phyloP scores from a whole-genome alignment of 2,113 vertebrate species.

The Spea multiplicata region DNA sequence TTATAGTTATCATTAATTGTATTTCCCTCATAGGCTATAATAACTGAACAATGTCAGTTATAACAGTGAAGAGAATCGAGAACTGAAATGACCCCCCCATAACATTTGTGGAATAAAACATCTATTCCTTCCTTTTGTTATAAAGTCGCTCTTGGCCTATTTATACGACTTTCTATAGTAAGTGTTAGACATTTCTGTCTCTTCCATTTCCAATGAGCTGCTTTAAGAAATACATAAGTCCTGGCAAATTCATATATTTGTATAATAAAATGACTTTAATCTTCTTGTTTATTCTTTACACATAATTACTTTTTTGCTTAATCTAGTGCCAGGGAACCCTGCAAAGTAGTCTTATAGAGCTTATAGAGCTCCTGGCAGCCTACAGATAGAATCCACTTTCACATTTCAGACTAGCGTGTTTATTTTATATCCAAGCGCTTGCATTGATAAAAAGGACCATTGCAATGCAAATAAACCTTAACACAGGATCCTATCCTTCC shows the following conservation, averaged over 20 bases:
- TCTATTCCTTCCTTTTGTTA: not conserved
- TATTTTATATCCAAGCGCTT: constrained; percentile 16
- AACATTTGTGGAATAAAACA: too few species aligned
- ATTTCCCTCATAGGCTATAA: too few species aligned
- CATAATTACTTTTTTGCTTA: constrained; percentile 39
- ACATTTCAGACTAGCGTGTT: not conserved
- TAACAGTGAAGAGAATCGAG: too few species aligned
- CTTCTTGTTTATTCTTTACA: constrained; percentile 36
- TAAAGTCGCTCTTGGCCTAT: not conserved
- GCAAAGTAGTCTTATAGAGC: constrained; percentile 3
- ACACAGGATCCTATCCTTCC: not conserved
- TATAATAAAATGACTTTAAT: constrained; percentile 35
- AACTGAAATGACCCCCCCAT: too few species aligned
- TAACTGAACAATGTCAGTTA: too few species aligned
- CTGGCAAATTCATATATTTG: constrained; percentile 32
- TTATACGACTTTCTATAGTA: too few species aligned
- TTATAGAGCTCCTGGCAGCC: constrained; percentile 21
- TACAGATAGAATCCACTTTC: not conserved
- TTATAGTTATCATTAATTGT: too few species aligned
- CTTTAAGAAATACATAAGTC: constrained; percentile 21
- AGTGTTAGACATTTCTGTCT: constrained; percentile 24
- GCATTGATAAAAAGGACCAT: not conserved
- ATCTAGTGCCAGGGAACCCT: constrained; percentile 28
- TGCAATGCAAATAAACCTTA: not conserved
- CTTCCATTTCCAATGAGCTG: constrained; percentile 36